phyloP scores from a whole-genome alignment of 2,888 invertebrate species.

The Himalopsyche kuldschensis region DNA sequence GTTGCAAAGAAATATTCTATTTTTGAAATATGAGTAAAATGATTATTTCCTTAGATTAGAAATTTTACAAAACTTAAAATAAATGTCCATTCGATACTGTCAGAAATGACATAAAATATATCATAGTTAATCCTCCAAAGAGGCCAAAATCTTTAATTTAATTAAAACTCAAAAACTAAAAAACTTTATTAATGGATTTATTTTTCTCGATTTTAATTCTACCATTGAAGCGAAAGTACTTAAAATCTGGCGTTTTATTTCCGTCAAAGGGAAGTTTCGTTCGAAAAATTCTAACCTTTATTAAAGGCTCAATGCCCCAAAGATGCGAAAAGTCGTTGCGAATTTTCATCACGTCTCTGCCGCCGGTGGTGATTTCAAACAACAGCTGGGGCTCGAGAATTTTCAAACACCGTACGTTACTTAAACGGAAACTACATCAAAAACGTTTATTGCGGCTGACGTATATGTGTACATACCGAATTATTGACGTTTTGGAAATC shows the following conservation, averaged over 20 bases:
- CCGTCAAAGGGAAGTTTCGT: background rate
- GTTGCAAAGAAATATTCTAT: no score
- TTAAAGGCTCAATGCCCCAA: background rate
- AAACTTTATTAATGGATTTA: background rate
- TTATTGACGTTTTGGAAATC: no score
- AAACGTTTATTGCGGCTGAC: background rate
- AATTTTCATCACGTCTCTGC: slow-evolving; percentile 9
- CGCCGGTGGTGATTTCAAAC: slow-evolving; percentile 16
- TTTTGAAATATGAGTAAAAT: no score
- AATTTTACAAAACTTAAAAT: no score
- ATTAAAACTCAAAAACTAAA: background rate
- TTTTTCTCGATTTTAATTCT: background rate
- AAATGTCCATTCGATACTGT: no score
- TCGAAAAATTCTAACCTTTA: slow-evolving; percentile 4
- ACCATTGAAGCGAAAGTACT: background rate
- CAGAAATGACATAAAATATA: background rate
- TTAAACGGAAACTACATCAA: background rate
- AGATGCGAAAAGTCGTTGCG: background rate
- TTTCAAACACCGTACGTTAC: background rate
- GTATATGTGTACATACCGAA: background rate
- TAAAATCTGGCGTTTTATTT: background rate
- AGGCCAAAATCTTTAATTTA: background rate
- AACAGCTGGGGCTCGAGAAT: slow-evolving; percentile 18
- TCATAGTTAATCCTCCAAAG: background rate
- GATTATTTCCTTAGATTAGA: no score